Base-by-base conservation (phyloP, 1,140 invertebrate genomes). In the Latrodectus geometricus region DNA sequence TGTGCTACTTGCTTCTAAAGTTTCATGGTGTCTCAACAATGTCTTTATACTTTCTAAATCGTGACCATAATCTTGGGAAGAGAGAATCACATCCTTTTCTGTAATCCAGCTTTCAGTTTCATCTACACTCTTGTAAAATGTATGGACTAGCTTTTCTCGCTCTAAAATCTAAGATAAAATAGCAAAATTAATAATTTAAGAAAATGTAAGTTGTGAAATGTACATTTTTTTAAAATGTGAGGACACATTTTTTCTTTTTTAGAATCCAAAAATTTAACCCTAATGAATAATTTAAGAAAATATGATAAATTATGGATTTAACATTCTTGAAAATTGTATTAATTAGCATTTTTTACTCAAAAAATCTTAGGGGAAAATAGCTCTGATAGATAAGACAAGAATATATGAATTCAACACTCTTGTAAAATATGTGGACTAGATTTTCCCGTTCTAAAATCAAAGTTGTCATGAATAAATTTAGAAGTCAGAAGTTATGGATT, bases 31-130 rank as follows among this genome's bases (percentile, higher is more conserved):
- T 17, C 97, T 92, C 91, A 98, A 96, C 72, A 98, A 90, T 9
- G 96, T 96, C 90, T 97, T 95, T 0, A 98, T 96, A 0, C 96
- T 97, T 90, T 96, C 95, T 23, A 98, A 92, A 91, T 98, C 97
- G 5, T 95, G 94, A 0, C 95, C 96, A 0, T 96, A 92, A 73
- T 95, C 94, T 11, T 88, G 74, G 17, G 94, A 94, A 14, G 93
- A 94, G 82, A 97, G 96, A 35, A 92, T 89, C 74, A 92, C 90
- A 23, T 88, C 94, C 92, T 98, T 98, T 91, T 98, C 97, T 23
- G 94, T 91, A 96, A 98, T 98, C 97, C 97, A 98, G 89, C 97
- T 96, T 88, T 95, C 93, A 0, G 96, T 96, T 90, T 98, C 97
- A 89, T 98, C 97, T 0, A 96, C 96, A 14, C 95, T 95, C 52